phyloP scores from a whole-genome alignment of 2,113 vertebrate genomes.

The Lasiurus borealis region DNA sequence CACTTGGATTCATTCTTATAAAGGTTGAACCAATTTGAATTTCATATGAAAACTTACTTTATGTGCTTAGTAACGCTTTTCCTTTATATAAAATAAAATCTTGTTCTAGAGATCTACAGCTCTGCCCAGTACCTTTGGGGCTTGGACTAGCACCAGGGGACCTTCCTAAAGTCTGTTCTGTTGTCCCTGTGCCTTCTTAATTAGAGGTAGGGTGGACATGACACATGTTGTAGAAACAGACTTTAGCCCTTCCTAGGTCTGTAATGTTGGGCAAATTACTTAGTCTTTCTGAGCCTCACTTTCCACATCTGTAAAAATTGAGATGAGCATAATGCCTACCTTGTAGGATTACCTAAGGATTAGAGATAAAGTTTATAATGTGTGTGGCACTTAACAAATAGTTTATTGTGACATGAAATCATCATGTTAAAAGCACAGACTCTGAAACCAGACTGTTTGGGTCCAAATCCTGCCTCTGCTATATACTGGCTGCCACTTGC shows the following conservation, averaged over 20 bases:
- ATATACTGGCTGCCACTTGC: not conserved
- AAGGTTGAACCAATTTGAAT: slow-evolving; percentile 75
- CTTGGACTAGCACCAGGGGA: not conserved
- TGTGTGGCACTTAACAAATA: not conserved
- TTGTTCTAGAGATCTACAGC: slow-evolving; percentile 10
- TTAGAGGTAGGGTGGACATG: not conserved
- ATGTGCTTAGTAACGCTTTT: slow-evolving; percentile 39
- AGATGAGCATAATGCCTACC: not conserved
- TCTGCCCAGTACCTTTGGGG: not conserved
- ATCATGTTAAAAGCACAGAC: not conserved
- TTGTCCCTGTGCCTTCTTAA: not conserved
- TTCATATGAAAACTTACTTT: slow-evolving; percentile 71
- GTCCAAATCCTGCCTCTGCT: not conserved
- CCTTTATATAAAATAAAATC: slow-evolving; percentile 46
- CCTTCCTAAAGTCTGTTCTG: not conserved
- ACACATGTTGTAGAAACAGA: not conserved
- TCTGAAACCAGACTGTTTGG: not conserved
- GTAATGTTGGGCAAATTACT: not conserved
- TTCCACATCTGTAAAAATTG: not conserved
- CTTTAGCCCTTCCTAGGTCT: not conserved
- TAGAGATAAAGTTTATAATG: slow-evolving; percentile 2
- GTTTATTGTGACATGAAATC: not conserved
- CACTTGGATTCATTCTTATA: slow-evolving; percentile 66
- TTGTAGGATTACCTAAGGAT: not conserved
- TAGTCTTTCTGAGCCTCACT: not conserved